Evolutionary conservation across 2,888 invertebrate genomes (phyloP), one percentile per base, ranked within the genome.

Genomic region (Drosophila fungiperda): DNA sequence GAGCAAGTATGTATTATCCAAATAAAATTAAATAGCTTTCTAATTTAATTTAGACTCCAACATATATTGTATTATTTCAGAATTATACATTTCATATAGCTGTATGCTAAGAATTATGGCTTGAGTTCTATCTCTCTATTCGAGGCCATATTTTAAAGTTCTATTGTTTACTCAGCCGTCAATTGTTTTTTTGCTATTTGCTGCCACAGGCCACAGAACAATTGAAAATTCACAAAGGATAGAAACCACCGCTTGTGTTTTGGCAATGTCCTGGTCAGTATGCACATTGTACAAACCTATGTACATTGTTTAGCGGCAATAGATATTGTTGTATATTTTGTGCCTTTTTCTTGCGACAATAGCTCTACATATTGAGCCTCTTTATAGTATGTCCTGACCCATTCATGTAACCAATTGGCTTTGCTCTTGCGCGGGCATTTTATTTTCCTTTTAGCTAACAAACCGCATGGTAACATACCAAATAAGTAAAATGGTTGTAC

Each of bases 181-280:
- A 40, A 50, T 48, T 61, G 66, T 62, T 48, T 63, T 61, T 49
- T 73, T 59, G 45, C 50, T 76, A 76, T 76, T 69, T 65, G 62
- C 60, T 69, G 76, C 64, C 67, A 40, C 55, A 57, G 76, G 76
- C 64, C 67, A 40, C 55, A 57, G 76, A 67, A 73, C 79, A 70
- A 74, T 78, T 65, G 70, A 74, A 59, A 60, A 79, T 55, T 45
- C 64, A 70, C 70, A 68, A 62, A 63, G 55, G 60, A 63, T 61
- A 77, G 60, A 26, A 61, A 54, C 26, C 48, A 68, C 35, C 59
- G 65, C 45, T 60, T 63, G 20, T 65, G 55, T 74, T 73, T 78
- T 75, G 59, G 62, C 62, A 80, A 78, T 45, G 23, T 45, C 23
- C 45, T 45, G 45, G 23, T 23, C 45, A 23, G 55, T 23, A 42